Evolutionary conservation across 2,888 invertebrate genomes (phyloP), one percentile per base, ranked within the genome.

Genomic region (Trypoxylon attenuatum): DNA sequence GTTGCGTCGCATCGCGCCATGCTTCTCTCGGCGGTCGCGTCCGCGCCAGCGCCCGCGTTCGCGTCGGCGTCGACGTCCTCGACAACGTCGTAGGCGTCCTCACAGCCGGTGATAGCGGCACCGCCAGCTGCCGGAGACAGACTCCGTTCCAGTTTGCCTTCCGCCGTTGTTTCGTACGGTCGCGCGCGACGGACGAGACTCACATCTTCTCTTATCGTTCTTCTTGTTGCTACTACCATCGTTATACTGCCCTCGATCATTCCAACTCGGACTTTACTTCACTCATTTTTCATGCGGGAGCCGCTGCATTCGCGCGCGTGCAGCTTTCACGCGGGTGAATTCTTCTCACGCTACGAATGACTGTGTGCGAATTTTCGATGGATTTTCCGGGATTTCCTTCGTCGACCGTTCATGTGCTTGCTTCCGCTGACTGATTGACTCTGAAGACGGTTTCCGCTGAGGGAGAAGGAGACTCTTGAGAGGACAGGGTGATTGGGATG

Each of bases 81-180:
- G 70, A 47, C 63, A 73, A 43, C 60, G 64, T 33, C 53, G 71
- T 58, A 19, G 55, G 45, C 58, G 68, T 69, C 59, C 69, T 64
- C 75, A 64, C 59, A 57, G 75, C 66, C 69, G 67, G 70, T 72
- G 59, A 66, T 64, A 74, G 58, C 74, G 71, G 66, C 69, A 69
- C 54, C 71, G 70, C 72, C 75, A 75, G 71, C 69, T 64, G 71
- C 71, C 68, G 59, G 59, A 61, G 69, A 47, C 76, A 71, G 73
- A 69, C 73, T 76, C 78, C 69, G 69, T 77, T 79, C 72, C 78
- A 76, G 73, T 81, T 72, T 50, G 62, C 73, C 60, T 64, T 74
- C 67, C 69, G 76, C 72, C 68, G 75, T 62, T 69, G 72, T 65
- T 70, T 60, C 64, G 65, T 56, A 55, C 51, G 61, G 68, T 67